A percentile compares a stretch with the other conserved stretches of the same genome.
Conservation (phyloP, 2,113 vertebrate genomes). For the Gadus macrocephalus region DNA sequence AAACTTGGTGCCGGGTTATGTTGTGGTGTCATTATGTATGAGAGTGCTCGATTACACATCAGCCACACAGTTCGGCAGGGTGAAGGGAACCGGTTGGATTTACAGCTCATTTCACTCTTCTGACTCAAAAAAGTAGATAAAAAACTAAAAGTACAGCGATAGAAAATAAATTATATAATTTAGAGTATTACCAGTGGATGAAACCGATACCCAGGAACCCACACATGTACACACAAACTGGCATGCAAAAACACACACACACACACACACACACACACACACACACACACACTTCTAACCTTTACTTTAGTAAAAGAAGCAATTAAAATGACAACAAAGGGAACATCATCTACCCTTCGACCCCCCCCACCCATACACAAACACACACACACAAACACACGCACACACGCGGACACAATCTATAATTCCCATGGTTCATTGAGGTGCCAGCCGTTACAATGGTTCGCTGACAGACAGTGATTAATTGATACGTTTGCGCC, state of each 20-base stretch:
- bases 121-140: no score
- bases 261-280: neutral
- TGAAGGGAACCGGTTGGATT: no score
- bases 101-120: no score
- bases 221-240: neutral
- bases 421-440: constrained; percentile 4
- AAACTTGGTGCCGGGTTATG: no score
- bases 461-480: constrained; percentile 10
- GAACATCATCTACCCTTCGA: neutral
- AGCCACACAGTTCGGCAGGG: no score
- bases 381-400: neutral
- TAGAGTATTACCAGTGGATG: no score
- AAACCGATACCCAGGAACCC: neutral
- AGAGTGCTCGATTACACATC: no score
- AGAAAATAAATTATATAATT: no score
- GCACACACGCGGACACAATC: neutral
- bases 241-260: neutral
- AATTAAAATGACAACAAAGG: neutral
- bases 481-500: constrained; percentile 4
- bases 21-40: no score
- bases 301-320: neutral
- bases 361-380: no score
- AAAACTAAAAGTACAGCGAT: no score
- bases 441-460: constrained; percentile 1
- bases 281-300: neutral